Evolutionary conservation across 2,113 vertebrate species (phyloP).

Genomic region (Ammodramus savannarum): DNA sequence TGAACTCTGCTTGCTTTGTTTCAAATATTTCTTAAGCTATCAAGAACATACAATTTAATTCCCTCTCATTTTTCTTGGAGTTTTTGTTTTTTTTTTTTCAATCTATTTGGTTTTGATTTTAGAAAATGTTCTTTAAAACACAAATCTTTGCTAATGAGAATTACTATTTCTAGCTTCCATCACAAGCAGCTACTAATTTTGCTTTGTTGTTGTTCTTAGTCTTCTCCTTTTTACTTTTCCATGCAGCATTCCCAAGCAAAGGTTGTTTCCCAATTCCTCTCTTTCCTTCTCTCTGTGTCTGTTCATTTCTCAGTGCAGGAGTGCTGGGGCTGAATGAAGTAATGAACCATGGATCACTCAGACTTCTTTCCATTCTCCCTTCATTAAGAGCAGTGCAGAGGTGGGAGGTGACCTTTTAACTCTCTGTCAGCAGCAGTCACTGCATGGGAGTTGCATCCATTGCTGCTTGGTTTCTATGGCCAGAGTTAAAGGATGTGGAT

Average conservation of each 20-base stretch:
- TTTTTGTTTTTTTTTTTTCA: accelerated
- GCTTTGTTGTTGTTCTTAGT: not conserved
- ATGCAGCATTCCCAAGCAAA: not conserved
- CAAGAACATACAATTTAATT: not conserved
- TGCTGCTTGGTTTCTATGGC: not conserved
- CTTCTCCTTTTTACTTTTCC: not conserved
- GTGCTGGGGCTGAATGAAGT: not conserved
- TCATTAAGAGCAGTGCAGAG: not conserved
- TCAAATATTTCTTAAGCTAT: not conserved
- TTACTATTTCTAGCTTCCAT: not conserved
- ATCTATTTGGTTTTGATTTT: not conserved
- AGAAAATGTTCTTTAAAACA: not conserved
- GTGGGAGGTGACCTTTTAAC: not conserved
- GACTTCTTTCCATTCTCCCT: not conserved
- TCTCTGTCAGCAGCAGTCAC: not conserved
- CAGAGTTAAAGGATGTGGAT: not conserved
- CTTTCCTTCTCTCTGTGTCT: not conserved
- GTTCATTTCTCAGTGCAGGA: not conserved
- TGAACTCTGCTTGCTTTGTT: not conserved
- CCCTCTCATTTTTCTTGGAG: not conserved
- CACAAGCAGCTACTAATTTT: not conserved
- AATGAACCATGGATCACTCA: not conserved
- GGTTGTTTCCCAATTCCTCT: not conserved
- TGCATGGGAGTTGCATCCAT: not conserved
- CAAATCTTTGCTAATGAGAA: not conserved